These are phyloP conservation scores for Aegotheles bennettii DNA, from an alignment of 2,113 vertebrate genomes.

Conservation along the genomic window DNA sequence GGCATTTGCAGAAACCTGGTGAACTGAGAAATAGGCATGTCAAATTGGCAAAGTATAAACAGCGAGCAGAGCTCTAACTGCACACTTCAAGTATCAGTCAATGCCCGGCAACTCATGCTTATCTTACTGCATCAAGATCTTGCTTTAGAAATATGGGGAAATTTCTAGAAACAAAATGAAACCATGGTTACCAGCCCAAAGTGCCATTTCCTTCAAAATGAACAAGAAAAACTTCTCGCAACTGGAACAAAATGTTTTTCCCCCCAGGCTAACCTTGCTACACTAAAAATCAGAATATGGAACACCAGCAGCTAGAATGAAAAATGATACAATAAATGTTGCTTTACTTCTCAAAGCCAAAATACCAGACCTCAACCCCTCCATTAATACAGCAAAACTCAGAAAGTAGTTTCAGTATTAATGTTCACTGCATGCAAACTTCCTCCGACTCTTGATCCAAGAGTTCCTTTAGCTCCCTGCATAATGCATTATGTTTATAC, in stretches of 20 bases:
- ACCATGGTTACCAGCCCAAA: neutral
- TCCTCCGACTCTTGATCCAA: neutral
- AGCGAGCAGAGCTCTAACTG: neutral
- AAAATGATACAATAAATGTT: neutral
- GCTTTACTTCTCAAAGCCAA: neutral
- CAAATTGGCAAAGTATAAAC: neutral
- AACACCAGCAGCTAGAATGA: neutral
- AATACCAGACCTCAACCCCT: neutral
- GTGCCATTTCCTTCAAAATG: neutral
- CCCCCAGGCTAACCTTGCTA: neutral
- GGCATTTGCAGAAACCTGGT: neutral
- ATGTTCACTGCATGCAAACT: neutral
- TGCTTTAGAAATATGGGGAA: neutral
- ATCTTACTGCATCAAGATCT: neutral
- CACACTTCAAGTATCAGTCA: neutral
- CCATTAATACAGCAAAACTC: neutral
- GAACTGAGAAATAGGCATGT: neutral
- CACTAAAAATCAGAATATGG: neutral
- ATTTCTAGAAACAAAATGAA: neutral
- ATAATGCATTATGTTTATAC: neutral
- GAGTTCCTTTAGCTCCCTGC: neutral
- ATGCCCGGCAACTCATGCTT: neutral
- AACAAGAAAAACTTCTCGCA: neutral
- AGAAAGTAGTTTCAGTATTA: neutral
- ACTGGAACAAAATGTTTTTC: neutral